phyloP scores from a whole-genome alignment of 2,888 invertebrate species.

The Encarsia formosa region DNA sequence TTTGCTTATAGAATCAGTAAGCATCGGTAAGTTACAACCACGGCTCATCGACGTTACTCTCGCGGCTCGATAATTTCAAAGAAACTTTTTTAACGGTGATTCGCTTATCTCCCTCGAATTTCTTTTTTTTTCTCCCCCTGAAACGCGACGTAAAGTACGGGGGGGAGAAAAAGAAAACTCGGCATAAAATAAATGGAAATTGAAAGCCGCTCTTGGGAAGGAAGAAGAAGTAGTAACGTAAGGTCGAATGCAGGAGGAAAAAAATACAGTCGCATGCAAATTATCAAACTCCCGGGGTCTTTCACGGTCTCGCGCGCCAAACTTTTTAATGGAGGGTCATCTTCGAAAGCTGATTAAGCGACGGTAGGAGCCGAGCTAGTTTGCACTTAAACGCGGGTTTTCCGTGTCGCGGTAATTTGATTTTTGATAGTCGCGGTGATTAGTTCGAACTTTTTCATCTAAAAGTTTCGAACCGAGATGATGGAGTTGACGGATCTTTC shows the following conservation, averaged over 20 bases:
- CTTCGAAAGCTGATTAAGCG: slow-evolving; percentile 16
- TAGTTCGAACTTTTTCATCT: neutral
- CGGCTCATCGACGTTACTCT: slow-evolving; percentile 11
- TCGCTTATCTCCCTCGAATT: slow-evolving; percentile 20
- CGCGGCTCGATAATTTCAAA: too few relatives aligned
- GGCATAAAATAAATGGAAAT: slow-evolving; percentile 21
- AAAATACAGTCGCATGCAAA: slow-evolving; percentile 18
- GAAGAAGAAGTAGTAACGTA: neutral
- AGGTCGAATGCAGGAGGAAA: neutral
- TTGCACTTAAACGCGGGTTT: too few relatives aligned
- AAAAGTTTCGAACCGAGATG: neutral
- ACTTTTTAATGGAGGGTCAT: slow-evolving; percentile 20
- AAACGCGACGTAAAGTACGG: neutral
- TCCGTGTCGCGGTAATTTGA: neutral
- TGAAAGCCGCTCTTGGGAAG: slow-evolving; percentile 11
- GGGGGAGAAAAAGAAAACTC: neutral
- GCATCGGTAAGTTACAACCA: too few relatives aligned
- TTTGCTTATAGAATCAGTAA: too few relatives aligned
- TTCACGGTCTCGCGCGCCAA: neutral
- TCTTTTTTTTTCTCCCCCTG: neutral
- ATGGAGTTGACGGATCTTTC: too few relatives aligned
- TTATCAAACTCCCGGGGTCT: neutral
- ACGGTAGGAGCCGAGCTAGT: too few relatives aligned
- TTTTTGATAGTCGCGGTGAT: neutral
- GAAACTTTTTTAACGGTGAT: slow-evolving; percentile 29